Percentiles rank a stretch among this genome's conserved stretches.
Evolutionary conservation across 2,888 invertebrate genomes (phyloP).

Genomic region (Dolichomitus sp.): DNA sequence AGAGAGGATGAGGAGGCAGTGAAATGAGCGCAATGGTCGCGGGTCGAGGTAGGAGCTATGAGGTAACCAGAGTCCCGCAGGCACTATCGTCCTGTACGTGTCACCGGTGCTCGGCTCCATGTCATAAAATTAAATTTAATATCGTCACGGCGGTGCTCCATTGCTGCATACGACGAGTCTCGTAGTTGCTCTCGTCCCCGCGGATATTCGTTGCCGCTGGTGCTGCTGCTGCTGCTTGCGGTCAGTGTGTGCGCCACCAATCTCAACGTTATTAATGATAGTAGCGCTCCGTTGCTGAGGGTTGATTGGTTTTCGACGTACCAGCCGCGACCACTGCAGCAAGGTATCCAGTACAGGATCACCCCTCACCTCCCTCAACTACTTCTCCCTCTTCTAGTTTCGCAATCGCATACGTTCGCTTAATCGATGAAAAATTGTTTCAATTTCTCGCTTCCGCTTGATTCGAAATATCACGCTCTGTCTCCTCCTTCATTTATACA

Average conservation of each 20-base stretch:
- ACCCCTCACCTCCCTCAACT: not conserved
- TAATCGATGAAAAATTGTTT: constrained; percentile 79
- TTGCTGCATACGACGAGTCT: constrained; percentile 47
- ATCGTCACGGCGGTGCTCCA: constrained; percentile 57
- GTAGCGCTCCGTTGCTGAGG: constrained; percentile 65
- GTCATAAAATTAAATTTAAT: constrained; percentile 75
- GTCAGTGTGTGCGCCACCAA: constrained; percentile 55
- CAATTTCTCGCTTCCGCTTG: constrained; percentile 70
- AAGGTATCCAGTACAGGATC: constrained; percentile 47
- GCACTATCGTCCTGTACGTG: constrained; percentile 28
- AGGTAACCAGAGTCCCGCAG: constrained; percentile 6
- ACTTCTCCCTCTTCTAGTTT: constrained; percentile 28
- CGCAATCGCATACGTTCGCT: constrained; percentile 50
- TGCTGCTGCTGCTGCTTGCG: constrained; percentile 33
- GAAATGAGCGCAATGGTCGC: constrained; percentile 26
- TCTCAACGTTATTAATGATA: constrained; percentile 78
- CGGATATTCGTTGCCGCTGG: constrained; percentile 28
- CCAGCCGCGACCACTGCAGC: constrained; percentile 66
- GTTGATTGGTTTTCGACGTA: constrained; percentile 78
- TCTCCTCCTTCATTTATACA: constrained; percentile 42
- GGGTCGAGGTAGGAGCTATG: constrained; percentile 13
- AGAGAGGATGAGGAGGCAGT: constrained; percentile 1
- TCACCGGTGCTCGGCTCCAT: constrained; percentile 46
- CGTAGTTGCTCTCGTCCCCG: constrained; percentile 20
- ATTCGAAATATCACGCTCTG: constrained; percentile 69